Percentiles rank a stretch among this genome's conserved stretches.
phyloP scores from a whole-genome alignment of 1,140 invertebrate species.

The Ganaspis sp. region DNA sequence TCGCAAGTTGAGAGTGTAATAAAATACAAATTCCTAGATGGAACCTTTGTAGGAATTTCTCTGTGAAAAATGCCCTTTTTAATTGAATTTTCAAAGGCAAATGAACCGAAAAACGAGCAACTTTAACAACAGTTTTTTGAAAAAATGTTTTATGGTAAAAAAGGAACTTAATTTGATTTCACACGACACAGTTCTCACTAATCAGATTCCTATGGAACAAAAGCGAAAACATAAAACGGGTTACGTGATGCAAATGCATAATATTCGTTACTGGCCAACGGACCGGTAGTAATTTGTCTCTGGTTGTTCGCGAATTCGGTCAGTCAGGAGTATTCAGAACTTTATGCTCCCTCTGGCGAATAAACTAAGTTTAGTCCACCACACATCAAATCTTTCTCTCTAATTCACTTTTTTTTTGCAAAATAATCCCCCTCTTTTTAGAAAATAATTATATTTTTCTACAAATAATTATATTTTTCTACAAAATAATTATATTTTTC shows the following conservation, averaged over 20 bases:
- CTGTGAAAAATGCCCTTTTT: too few relatives aligned
- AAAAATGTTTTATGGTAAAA: constrained; percentile 59
- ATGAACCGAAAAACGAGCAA: neutral
- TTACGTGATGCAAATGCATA: constrained; percentile 68
- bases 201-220: constrained; percentile 69
- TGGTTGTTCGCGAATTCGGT: constrained; percentile 43
- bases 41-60: neutral
- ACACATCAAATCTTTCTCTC: neutral
- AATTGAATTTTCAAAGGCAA: neutral
- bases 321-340: constrained; percentile 37
- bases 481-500: neutral
- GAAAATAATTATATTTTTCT: too few relatives aligned
- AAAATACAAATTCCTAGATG: too few relatives aligned
- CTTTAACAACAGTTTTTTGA: neutral
- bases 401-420: neutral
- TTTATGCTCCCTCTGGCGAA: constrained; percentile 3
- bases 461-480: neutral
- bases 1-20: too few relatives aligned
- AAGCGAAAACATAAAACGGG: constrained; percentile 68
- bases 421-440: too few relatives aligned
- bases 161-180: constrained; percentile 66
- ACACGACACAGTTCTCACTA: constrained; percentile 64
- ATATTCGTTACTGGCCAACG: constrained; percentile 52
- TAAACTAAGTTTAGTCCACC: neutral
- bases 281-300: constrained; percentile 33